These are phyloP conservation scores for Lissonota sp. DNA, from an alignment of 2,888 invertebrate species.

Conservation along the genomic window DNA sequence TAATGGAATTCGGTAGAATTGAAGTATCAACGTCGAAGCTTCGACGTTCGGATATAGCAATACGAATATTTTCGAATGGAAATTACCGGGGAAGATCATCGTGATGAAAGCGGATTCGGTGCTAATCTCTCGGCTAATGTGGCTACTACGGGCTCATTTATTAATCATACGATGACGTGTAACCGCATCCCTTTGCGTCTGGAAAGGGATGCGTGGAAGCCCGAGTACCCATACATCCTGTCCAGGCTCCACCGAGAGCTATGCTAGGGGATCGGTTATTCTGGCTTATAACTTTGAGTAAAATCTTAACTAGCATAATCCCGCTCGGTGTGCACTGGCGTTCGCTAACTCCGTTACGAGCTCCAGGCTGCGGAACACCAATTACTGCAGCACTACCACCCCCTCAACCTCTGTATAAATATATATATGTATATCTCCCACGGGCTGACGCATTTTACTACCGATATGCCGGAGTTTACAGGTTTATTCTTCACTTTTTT, in stretches of 20 bases:
- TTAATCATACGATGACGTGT: slow-evolving; percentile 33
- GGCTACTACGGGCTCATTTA: slow-evolving; percentile 31
- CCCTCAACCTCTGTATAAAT: background rate
- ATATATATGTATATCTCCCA: too few relatives aligned
- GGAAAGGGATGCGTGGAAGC: slow-evolving; percentile 12
- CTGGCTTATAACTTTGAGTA: slow-evolving; percentile 62
- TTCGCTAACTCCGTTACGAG: slow-evolving; percentile 6
- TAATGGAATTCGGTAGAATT: background rate
- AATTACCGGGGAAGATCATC: background rate
- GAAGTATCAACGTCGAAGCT: background rate
- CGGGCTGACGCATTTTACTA: too few relatives aligned
- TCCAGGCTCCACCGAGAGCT: slow-evolving; percentile 13
- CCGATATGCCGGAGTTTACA: background rate
- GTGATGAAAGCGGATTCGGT: slow-evolving; percentile 6
- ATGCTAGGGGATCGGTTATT: slow-evolving; percentile 45
- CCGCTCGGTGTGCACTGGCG: slow-evolving; percentile 37
- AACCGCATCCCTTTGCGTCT: slow-evolving; percentile 22
- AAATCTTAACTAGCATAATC: slow-evolving; percentile 75
- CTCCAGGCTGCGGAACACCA: slow-evolving; percentile 61
- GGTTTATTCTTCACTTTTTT: background rate
- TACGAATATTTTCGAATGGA: too few relatives aligned
- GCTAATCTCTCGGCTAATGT: slow-evolving; percentile 26
- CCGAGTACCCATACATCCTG: slow-evolving; percentile 18
- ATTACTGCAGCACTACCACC: slow-evolving; percentile 67
- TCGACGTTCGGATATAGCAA: too few relatives aligned